phyloP scores from a whole-genome alignment of 2,113 vertebrate species.

The Tretioscincus oriximinensis region DNA sequence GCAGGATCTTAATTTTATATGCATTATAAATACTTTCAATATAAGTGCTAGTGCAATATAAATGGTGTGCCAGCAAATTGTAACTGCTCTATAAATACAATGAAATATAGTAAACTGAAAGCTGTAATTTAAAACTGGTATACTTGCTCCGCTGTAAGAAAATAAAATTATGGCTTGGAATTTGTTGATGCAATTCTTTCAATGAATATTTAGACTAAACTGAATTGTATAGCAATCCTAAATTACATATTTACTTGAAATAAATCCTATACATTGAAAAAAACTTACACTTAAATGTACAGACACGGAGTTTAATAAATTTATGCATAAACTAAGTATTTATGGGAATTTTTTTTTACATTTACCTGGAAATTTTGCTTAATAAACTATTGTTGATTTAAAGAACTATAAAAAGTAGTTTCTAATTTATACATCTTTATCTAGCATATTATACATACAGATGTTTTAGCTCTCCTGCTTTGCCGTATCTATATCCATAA shows the following conservation, averaged over 20 bases:
- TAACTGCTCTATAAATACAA: not conserved
- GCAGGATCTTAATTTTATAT: accelerated
- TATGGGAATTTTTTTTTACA: not conserved
- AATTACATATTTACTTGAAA: not conserved
- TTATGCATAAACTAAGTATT: not conserved
- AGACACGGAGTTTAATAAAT: not conserved
- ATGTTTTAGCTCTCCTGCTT: not conserved
- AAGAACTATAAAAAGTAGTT: not conserved
- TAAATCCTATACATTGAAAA: not conserved
- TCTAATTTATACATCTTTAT: not conserved
- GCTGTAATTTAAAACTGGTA: not conserved
- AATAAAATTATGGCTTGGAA: not conserved
- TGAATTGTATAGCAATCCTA: not conserved
- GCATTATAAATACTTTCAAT: not conserved
- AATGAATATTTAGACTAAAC: not conserved
- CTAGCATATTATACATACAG: not conserved
- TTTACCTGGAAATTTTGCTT: not conserved
- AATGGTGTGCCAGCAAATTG: not conserved
- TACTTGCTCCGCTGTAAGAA: no score
- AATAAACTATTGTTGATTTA: not conserved
- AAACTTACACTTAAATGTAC: not conserved
- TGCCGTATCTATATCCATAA: not conserved
- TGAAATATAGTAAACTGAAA: not conserved
- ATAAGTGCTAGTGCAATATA: not conserved
- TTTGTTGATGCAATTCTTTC: not conserved